Conservation (phyloP, 2,113 vertebrate genomes). For the Prunella himalayana region DNA sequence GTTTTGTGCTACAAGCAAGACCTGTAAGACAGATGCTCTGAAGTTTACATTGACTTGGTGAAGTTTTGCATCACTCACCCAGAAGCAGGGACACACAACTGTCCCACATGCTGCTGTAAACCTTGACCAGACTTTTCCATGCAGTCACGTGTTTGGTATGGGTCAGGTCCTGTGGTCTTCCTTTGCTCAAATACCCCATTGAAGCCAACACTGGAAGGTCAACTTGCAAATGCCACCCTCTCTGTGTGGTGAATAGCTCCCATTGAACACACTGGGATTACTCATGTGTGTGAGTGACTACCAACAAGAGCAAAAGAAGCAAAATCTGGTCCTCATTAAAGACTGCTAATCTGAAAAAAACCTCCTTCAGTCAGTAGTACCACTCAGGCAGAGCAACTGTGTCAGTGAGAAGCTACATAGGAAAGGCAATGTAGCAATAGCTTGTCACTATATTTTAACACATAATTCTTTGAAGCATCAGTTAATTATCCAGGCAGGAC, state of each 20-base stretch:
- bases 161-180: constrained; percentile 12
- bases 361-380: neutral
- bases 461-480: neutral
- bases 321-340: neutral
- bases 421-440: neutral
- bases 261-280: constrained; percentile 34
- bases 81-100: neutral
- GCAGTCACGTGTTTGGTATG: neutral
- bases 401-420: neutral
- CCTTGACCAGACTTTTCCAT: constrained; percentile 20
- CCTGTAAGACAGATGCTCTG: neutral
- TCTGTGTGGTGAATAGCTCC: constrained; percentile 13
- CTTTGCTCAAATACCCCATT: constrained; percentile 25
- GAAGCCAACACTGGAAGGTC: constrained; percentile 8
- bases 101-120: neutral
- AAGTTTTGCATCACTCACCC: neutral
- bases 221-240: constrained; percentile 1
- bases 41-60: neutral
- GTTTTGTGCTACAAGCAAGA: neutral
- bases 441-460: neutral
- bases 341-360: neutral
- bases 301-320: neutral
- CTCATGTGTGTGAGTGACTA: constrained; percentile 11
- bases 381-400: neutral
- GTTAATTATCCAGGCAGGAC: neutral